Evolutionary conservation across 2,888 invertebrate genomes (phyloP).

Genomic region (Heliothis peltigera): DNA sequence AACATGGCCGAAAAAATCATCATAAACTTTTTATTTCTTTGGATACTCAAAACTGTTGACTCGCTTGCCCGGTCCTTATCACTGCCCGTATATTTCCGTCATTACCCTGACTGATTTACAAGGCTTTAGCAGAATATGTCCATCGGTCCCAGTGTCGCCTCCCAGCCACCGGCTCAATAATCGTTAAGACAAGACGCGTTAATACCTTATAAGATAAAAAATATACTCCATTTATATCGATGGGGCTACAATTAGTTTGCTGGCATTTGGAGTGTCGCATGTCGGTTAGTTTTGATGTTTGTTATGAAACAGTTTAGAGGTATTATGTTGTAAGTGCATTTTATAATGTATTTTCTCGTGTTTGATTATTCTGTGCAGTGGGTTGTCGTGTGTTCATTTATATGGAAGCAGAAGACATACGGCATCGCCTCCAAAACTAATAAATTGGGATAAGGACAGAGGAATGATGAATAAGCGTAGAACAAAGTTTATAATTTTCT

Average conservation of each 20-base stretch:
- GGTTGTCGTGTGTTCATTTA: neutral
- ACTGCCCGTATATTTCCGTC: conserved; percentile 68
- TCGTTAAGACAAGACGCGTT: conserved; percentile 84
- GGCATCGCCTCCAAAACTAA: too few species aligned
- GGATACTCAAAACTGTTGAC: conserved; percentile 5
- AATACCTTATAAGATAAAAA: conserved; percentile 76
- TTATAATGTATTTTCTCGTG: neutral
- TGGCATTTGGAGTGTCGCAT: conserved; percentile 42
- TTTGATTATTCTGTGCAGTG: neutral
- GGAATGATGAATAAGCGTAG: too few species aligned
- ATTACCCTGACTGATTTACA: conserved; percentile 81
- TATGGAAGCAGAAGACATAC: too few species aligned
- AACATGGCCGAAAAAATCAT: neutral
- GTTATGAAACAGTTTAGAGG: conserved; percentile 23
- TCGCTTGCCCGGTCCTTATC: conserved; percentile 48
- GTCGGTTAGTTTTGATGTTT: conserved; percentile 57
- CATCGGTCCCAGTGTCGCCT: conserved; percentile 68
- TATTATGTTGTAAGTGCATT: too few species aligned
- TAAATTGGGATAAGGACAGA: too few species aligned
- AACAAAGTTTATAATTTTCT: too few species aligned
- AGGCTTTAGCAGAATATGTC: conserved; percentile 77
- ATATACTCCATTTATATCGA: conserved; percentile 70
- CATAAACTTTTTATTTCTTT: conserved; percentile 21
- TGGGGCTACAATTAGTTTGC: conserved; percentile 73
- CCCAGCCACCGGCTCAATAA: conserved; percentile 80